A percentile compares a stretch with the other conserved stretches of the same genome.
These are phyloP conservation scores for Drosophila ustulata DNA, from an alignment of 2,888 invertebrate genomes.

Conservation along the genomic window DNA sequence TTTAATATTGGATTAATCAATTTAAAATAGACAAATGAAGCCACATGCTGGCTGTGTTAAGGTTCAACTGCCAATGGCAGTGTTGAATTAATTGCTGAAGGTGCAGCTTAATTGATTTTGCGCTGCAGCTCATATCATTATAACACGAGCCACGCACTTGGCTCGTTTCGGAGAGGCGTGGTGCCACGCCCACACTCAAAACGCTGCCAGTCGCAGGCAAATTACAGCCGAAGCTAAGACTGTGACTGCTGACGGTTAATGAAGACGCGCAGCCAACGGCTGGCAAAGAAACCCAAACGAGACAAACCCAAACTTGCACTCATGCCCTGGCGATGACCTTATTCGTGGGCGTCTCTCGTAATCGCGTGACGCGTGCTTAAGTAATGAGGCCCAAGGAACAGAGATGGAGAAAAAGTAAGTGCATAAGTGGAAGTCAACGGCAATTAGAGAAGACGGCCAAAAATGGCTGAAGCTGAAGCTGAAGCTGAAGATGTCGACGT, in stretches of 20 bases:
- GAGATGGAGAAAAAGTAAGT: conserved; percentile 2
- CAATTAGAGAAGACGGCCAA: conserved; percentile 63
- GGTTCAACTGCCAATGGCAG: background rate
- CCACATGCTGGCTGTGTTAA: background rate
- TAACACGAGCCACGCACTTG: conserved; percentile 16
- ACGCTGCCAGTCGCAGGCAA: conserved; percentile 44
- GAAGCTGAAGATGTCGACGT: conserved; percentile 36
- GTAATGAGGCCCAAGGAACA: conserved; percentile 64
- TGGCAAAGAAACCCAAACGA: conserved; percentile 31
- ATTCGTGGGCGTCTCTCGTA: conserved; percentile 46
- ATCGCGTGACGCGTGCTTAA: conserved; percentile 65
- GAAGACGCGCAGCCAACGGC: conserved; percentile 24
- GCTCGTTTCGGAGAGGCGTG: conserved; percentile 8
- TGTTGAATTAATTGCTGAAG: background rate
- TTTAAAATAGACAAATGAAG: background rate
- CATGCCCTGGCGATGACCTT: conserved; percentile 38
- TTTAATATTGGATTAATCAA: background rate
- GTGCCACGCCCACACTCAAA: conserved; percentile 39
- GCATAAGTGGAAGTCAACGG: conserved; percentile 48
- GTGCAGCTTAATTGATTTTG: conserved; percentile 22
- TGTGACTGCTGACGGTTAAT: conserved; percentile 51
- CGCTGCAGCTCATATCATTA: conserved; percentile 2
- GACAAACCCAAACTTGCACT: conserved; percentile 20
- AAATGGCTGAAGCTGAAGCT: background rate
- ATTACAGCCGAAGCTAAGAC: conserved; percentile 35